These are phyloP conservation scores for Heliconius ismenius DNA, from an alignment of 2,888 invertebrate genomes.

Conservation along the genomic window DNA sequence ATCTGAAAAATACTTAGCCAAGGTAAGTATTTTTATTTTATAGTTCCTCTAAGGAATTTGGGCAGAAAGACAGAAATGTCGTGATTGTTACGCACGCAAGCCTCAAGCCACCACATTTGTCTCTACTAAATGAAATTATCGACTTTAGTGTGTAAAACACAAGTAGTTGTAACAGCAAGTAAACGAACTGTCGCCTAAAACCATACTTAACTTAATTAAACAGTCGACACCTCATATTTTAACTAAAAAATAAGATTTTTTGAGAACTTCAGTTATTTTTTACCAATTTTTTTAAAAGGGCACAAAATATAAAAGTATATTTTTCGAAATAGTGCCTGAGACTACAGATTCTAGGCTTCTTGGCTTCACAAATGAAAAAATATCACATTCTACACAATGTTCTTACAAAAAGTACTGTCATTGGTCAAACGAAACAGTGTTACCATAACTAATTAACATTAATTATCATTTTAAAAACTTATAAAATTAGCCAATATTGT, in stretches of 20 bases:
- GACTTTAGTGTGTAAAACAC: slow-evolving; percentile 26
- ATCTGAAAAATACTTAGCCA: not conserved
- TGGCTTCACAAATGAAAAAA: too few relatives aligned
- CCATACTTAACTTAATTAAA: slow-evolving; percentile 42
- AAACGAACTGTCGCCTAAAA: slow-evolving; percentile 41
- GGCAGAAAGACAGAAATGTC: slow-evolving; percentile 7
- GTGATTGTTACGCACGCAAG: slow-evolving; percentile 32
- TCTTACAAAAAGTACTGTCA: too few relatives aligned
- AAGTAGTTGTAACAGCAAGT: slow-evolving; percentile 24
- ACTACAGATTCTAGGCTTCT: too few relatives aligned
- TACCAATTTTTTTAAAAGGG: too few relatives aligned
- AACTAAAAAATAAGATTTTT: not conserved
- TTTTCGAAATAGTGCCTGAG: too few relatives aligned
- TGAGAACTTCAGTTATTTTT: slow-evolving; percentile 1
- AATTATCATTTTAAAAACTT: not conserved
- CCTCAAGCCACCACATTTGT: slow-evolving; percentile 43
- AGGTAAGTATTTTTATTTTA: not conserved
- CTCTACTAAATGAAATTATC: slow-evolving; percentile 45
- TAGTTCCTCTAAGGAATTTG: slow-evolving; percentile 19
- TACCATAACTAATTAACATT: too few relatives aligned
- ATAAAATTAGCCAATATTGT: not conserved
- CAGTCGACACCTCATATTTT: slow-evolving; percentile 31
- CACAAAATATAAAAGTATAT: too few relatives aligned
- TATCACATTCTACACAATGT: too few relatives aligned
- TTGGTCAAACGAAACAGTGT: too few relatives aligned